Evolutionary conservation across 1,140 invertebrate genomes (phyloP).

Genomic region (Drosophila kanapiae): DNA sequence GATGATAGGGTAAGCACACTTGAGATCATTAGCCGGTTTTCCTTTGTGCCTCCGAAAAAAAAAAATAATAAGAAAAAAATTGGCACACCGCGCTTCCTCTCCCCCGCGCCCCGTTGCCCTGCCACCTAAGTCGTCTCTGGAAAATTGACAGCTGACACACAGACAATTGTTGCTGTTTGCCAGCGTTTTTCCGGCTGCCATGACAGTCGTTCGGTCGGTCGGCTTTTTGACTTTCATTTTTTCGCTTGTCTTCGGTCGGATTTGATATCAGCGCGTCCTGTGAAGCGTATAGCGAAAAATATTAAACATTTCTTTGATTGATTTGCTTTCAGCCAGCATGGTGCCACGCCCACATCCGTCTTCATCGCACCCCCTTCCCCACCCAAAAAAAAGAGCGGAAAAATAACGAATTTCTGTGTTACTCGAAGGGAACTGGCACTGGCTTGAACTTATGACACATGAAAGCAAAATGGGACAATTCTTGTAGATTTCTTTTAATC

Average conservation of each 20-base stretch:
- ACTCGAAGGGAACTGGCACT: too few species aligned
- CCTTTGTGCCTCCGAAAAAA: neutral
- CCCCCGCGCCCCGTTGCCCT: constrained; percentile 9
- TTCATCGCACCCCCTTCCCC: neutral
- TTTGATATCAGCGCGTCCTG: constrained; percentile 44
- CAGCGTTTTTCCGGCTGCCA: constrained; percentile 40
- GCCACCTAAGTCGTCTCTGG: constrained; percentile 22
- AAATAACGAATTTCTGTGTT: neutral
- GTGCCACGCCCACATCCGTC: constrained; percentile 22
- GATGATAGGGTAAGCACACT: constrained; percentile 37
- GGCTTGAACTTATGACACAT: constrained; percentile 5
- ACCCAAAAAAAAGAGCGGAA: neutral
- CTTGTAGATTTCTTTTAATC: neutral
- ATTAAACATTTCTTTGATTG: constrained; percentile 72
- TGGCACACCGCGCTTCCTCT: constrained; percentile 6
- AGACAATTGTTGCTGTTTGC: constrained; percentile 42
- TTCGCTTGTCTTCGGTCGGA: constrained; percentile 12
- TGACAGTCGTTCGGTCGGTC: constrained; percentile 32
- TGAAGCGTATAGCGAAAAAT: constrained; percentile 69
- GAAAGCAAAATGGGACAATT: neutral
- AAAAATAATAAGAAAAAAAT: neutral
- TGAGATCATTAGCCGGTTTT: constrained; percentile 29
- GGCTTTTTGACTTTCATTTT: constrained; percentile 34
- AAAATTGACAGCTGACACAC: constrained; percentile 55
- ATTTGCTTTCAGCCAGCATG: constrained; percentile 45